These are phyloP conservation scores for Apistogramma diplotaenia DNA, from an alignment of 2,113 vertebrate species.

Conservation along the genomic window DNA sequence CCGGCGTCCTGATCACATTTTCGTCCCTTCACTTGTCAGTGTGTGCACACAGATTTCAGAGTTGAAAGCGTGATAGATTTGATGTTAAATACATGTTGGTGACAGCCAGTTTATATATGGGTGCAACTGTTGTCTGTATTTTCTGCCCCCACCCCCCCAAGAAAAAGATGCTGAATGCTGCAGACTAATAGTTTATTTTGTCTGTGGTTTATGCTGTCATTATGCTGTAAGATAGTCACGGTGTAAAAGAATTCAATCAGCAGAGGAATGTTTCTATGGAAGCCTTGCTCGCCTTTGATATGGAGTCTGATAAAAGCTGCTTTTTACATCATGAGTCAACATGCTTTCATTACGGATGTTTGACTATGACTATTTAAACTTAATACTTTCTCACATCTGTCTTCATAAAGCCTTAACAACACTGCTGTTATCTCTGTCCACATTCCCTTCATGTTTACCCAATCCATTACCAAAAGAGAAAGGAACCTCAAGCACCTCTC, in stretches of 20 bases:
- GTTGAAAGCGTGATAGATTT: neutral
- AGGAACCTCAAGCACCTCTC: constrained; percentile 18
- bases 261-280: neutral
- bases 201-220: neutral
- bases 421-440: constrained; percentile 34
- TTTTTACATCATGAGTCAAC: constrained; percentile 18
- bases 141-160: neutral
- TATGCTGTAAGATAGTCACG: neutral
- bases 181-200: neutral
- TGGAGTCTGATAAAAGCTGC: constrained; percentile 23
- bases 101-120: neutral
- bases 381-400: constrained; percentile 30
- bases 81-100: neutral
- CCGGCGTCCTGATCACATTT: neutral
- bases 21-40: neutral
- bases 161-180: neutral
- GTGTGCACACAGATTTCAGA: neutral
- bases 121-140: neutral
- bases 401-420: constrained; percentile 26
- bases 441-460: constrained; percentile 30
- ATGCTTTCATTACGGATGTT: constrained; percentile 30
- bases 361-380: constrained; percentile 15
- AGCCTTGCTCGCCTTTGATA: constrained; percentile 31
- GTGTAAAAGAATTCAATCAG: constrained; percentile 25
- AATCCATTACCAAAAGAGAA: constrained; percentile 39